phyloP scores from a whole-genome alignment of 2,888 invertebrate genomes.

The Anarsia innoxiella region DNA sequence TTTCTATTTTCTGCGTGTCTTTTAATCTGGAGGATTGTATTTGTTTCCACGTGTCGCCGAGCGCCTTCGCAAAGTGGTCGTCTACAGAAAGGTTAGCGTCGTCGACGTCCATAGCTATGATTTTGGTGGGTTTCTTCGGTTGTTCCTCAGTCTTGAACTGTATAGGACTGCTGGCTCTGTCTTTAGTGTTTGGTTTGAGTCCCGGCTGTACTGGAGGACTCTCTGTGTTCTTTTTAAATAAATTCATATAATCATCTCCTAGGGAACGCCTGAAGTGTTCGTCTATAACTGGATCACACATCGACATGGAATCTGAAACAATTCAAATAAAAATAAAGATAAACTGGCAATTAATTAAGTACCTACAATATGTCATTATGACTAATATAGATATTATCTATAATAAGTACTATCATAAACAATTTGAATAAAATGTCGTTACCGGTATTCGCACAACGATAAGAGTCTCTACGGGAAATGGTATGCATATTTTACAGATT shows the following conservation, averaged over 20 bases:
- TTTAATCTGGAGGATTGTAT: slow-evolving; percentile 78
- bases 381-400: no score
- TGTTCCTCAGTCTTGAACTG: slow-evolving; percentile 55
- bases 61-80: slow-evolving; percentile 93
- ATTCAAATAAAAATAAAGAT: no score
- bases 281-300: slow-evolving; percentile 94
- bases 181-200: slow-evolving; percentile 62
- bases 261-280: slow-evolving; percentile 96
- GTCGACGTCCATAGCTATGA: slow-evolving; percentile 76
- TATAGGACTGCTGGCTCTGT: slow-evolving; percentile 68
- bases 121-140: slow-evolving; percentile 53
- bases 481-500: no score
- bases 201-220: slow-evolving; percentile 34
- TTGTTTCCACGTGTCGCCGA: slow-evolving; percentile 89
- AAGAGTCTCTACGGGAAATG: no score
- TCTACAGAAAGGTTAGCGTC: slow-evolving; percentile 82
- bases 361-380: no score
- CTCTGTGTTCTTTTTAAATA: slow-evolving; percentile 77
- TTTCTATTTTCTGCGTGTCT: slow-evolving; percentile 49
- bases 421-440: no score
- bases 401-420: no score
- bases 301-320: slow-evolving; percentile 79
- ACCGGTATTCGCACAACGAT: no score
- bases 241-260: slow-evolving; percentile 85
- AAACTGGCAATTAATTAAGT: no score